Percentiles rank a stretch among this genome's conserved stretches.
Conservation (phyloP, 2,888 invertebrate species). For the Cheilosia scutellata region DNA sequence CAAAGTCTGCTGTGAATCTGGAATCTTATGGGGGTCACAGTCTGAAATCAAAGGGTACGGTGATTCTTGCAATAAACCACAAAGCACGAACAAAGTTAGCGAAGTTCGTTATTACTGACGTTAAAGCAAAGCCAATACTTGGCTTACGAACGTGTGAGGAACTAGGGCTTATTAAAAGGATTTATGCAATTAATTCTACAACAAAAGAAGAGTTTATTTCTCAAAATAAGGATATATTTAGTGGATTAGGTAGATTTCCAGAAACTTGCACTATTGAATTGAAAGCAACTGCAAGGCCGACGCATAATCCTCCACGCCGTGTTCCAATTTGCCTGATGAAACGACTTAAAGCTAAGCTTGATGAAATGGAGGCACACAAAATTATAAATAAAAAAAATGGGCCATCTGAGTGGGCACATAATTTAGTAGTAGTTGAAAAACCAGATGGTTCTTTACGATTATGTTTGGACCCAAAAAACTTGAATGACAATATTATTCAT, state of each 20-base stretch:
- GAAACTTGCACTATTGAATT: conserved; percentile 22
- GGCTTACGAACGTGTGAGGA: conserved; percentile 8
- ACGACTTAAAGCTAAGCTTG: conserved; percentile 63
- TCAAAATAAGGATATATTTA: neutral
- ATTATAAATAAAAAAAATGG: conserved; percentile 63
- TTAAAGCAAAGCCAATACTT: conserved; percentile 18
- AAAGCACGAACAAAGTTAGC: neutral
- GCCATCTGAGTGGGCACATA: conserved; percentile 14
- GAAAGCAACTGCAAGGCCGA: conserved; percentile 22
- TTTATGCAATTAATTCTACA: no score
- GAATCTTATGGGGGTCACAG: conserved; percentile 12
- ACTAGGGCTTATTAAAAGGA: conserved; percentile 2
- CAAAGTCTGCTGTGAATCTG: neutral
- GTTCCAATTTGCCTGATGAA: conserved; percentile 69
- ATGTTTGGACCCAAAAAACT: conserved; percentile 17
- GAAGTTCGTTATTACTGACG: conserved; percentile 1
- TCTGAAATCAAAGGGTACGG: conserved; percentile 6
- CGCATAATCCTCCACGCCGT: conserved; percentile 40
- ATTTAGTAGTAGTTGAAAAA: conserved; percentile 37
- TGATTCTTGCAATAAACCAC: neutral
- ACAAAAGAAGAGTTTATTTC: no score
- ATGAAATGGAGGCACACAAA: conserved; percentile 25
- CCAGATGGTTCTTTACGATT: neutral
- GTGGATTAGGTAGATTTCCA: conserved; percentile 30
- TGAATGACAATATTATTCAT: conserved; percentile 34